Evolutionary conservation across 1,140 invertebrate species (phyloP).

Genomic region (Drosophila sp.): DNA sequence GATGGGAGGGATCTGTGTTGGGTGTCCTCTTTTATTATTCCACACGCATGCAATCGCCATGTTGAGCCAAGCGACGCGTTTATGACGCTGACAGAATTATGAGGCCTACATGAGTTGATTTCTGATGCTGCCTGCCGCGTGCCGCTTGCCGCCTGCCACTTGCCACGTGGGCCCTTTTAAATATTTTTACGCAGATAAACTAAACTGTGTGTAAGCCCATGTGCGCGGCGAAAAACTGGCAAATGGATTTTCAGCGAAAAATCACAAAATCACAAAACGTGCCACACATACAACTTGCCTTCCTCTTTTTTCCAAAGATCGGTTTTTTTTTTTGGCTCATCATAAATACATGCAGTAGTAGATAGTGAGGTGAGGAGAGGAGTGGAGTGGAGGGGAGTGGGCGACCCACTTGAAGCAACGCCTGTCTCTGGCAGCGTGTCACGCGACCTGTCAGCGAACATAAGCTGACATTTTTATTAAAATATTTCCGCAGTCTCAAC

Average conservation of each 20-base stretch:
- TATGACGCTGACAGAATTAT: slow-evolving; percentile 81
- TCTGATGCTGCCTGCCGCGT: slow-evolving; percentile 45
- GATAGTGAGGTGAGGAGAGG: neutral
- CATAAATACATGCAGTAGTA: slow-evolving; percentile 76
- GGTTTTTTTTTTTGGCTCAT: slow-evolving; percentile 45
- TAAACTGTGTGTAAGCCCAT: slow-evolving; percentile 65
- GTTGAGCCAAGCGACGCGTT: slow-evolving; percentile 76
- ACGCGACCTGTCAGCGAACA: slow-evolving; percentile 75
- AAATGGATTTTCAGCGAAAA: slow-evolving; percentile 77
- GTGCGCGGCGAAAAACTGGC: slow-evolving; percentile 37
- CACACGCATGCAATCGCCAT: slow-evolving; percentile 72
- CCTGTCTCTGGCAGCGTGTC: slow-evolving; percentile 76
- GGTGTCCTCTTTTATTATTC: slow-evolving; percentile 76
- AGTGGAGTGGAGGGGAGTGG: slow-evolving; percentile 3
- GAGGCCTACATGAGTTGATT: slow-evolving; percentile 80
- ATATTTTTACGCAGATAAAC: slow-evolving; percentile 79
- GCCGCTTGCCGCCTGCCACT: slow-evolving; percentile 22
- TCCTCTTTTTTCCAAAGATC: slow-evolving; percentile 25
- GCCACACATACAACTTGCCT: slow-evolving; percentile 64
- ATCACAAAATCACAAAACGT: slow-evolving; percentile 79
- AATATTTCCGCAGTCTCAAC: slow-evolving; percentile 67
- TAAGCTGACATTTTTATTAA: slow-evolving; percentile 81
- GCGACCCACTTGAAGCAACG: slow-evolving; percentile 59
- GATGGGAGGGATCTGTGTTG: slow-evolving; percentile 29
- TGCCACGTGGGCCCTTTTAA: slow-evolving; percentile 68